Conservation (phyloP, 2,113 vertebrate genomes). For the Tenrec ecaudatus region DNA sequence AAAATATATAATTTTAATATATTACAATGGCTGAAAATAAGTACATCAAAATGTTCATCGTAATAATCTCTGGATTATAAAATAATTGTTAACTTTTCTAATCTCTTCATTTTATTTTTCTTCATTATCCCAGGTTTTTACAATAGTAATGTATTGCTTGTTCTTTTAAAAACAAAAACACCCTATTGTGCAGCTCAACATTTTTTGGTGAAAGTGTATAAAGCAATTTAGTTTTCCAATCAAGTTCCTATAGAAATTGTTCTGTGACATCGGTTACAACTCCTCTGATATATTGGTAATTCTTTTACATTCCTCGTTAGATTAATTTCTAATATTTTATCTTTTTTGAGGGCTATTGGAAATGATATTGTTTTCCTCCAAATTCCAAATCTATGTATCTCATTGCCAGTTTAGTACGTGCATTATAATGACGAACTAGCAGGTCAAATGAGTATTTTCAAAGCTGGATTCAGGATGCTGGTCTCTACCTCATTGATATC, state of each 20-base stretch:
- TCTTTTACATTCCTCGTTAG: too few relatives aligned
- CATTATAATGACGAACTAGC: too few relatives aligned
- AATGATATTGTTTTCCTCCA: too few relatives aligned
- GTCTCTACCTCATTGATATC: too few relatives aligned
- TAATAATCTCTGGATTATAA: background rate
- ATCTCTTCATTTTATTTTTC: background rate
- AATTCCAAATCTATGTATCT: too few relatives aligned
- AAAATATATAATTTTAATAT: background rate
- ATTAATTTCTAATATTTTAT: too few relatives aligned
- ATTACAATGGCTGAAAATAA: conserved; percentile 1
- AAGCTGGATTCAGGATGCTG: too few relatives aligned
- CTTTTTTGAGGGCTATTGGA: too few relatives aligned
- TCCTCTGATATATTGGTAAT: background rate
- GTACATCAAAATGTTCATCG: background rate
- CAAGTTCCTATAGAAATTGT: background rate
- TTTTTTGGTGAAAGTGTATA: background rate
- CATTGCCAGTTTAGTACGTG: too few relatives aligned
- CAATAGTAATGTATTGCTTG: background rate
- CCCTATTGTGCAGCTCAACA: too few relatives aligned
- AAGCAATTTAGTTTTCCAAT: background rate
- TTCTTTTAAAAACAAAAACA: background rate
- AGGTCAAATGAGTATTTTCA: too few relatives aligned
- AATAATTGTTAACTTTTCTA: background rate
- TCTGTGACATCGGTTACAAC: background rate
- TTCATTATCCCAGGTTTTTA: background rate